phyloP scores from a whole-genome alignment of 2,797 vertebrate genomes.

The Myotis pilosus region DNA sequence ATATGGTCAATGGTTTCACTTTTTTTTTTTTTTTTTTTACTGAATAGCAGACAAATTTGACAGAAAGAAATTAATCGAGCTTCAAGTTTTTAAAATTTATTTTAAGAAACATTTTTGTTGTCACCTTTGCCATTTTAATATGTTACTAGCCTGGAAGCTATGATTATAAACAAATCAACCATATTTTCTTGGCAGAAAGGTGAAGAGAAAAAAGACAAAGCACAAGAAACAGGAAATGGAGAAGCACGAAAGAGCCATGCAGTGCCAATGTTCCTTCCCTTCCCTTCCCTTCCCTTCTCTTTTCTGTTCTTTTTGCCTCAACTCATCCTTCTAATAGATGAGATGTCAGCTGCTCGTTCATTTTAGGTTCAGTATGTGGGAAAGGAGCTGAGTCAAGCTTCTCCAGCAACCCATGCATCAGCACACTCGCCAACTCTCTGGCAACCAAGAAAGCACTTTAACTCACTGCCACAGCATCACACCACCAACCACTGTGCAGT shows the following conservation, averaged over 20 bases:
- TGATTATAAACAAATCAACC: background rate
- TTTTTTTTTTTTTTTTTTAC: background rate
- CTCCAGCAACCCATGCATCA: slow-evolving; percentile 40
- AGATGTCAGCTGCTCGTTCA: background rate
- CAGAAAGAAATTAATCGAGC: background rate
- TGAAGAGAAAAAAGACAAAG: background rate
- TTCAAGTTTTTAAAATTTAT: slow-evolving; percentile 13
- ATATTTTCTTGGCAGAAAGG: slow-evolving; percentile 26
- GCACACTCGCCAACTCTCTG: background rate
- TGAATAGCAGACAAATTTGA: background rate
- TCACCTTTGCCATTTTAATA: background rate
- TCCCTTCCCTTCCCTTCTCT: background rate
- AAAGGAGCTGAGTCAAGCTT: slow-evolving; percentile 52
- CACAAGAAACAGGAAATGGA: slow-evolving; percentile 7
- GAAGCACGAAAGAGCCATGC: background rate
- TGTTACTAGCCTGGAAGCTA: background rate
- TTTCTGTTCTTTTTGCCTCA: background rate
- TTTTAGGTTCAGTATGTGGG: slow-evolving; percentile 61
- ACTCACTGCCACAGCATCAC: slow-evolving; percentile 45
- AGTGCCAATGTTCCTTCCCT: background rate
- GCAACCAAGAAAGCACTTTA: slow-evolving; percentile 64
- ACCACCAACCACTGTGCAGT: background rate
- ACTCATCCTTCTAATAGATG: slow-evolving; percentile 10
- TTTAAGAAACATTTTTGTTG: slow-evolving; percentile 24
- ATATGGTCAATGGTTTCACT: background rate